These are phyloP conservation scores for Schizothorax lantsangensis DNA, from an alignment of 2,797 vertebrate genomes.

Conservation along the genomic window DNA sequence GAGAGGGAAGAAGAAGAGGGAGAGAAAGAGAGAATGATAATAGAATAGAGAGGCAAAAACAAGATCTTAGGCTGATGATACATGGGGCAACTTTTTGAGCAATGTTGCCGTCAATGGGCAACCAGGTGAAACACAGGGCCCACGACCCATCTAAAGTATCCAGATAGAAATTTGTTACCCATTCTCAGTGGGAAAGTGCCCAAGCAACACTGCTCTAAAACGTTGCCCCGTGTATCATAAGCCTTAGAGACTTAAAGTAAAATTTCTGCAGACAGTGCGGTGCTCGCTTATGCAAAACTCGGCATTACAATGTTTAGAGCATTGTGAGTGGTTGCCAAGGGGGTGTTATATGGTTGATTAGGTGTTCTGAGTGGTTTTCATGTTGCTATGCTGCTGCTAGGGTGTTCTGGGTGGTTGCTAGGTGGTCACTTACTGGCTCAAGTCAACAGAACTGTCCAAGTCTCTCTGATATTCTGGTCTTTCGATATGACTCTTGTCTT, in stretches of 20 bases:
- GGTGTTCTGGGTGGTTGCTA: neutral
- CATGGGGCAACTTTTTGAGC: neutral
- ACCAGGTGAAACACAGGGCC: neutral
- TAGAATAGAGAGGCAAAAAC: neutral
- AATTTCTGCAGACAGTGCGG: neutral
- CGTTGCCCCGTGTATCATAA: neutral
- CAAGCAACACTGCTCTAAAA: neutral
- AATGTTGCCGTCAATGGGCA: neutral
- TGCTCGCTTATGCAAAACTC: neutral
- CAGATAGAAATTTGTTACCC: neutral
- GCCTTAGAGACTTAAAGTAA: neutral
- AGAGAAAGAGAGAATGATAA: neutral
- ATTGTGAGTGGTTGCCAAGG: neutral
- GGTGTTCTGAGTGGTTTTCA: neutral
- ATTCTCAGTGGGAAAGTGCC: neutral
- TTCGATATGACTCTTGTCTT: neutral
- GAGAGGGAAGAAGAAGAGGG: neutral
- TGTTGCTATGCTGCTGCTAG: neutral
- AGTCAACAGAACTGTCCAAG: neutral
- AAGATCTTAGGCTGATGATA: neutral
- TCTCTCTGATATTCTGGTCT: neutral
- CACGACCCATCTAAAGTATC: neutral
- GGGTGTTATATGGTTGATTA: neutral
- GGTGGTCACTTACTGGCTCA: no score
- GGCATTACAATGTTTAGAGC: neutral